phyloP scores from a whole-genome alignment of 2,888 invertebrate genomes.

The Taenaris catops region DNA sequence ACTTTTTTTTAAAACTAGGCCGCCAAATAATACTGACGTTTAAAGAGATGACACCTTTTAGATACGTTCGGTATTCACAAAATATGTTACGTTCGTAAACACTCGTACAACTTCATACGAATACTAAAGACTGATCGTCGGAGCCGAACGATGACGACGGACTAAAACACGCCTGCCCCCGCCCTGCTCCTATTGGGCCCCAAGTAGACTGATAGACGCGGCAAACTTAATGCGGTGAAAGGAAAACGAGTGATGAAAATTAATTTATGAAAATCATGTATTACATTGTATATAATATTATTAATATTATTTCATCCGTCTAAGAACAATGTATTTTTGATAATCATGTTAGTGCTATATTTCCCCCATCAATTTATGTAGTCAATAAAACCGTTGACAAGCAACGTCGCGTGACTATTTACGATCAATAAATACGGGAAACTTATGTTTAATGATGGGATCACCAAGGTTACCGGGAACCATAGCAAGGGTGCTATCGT shows the following conservation, averaged over 20 bases:
- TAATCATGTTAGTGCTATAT: too few species aligned
- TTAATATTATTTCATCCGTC: too few species aligned
- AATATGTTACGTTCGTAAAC: slow-evolving; percentile 47
- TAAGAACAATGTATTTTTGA: too few species aligned
- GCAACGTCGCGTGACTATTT: slow-evolving; percentile 26
- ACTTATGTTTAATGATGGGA: slow-evolving; percentile 29
- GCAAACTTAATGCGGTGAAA: slow-evolving; percentile 16
- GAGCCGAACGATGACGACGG: slow-evolving; percentile 21
- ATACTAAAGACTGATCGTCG: slow-evolving; percentile 35
- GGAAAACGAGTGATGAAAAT: slow-evolving; percentile 25
- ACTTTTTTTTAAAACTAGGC: too few species aligned
- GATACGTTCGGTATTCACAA: slow-evolving; percentile 41
- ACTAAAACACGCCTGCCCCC: slow-evolving; percentile 27
- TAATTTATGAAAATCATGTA: too few species aligned
- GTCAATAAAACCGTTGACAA: too few species aligned
- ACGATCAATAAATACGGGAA: slow-evolving; percentile 37
- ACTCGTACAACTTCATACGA: slow-evolving; percentile 44
- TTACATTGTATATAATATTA: too few species aligned
- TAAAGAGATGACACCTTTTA: too few species aligned
- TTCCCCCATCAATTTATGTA: too few species aligned
- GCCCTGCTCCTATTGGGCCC: slow-evolving; percentile 33
- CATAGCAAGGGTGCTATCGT: slow-evolving; percentile 23
- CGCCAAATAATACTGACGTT: too few species aligned
- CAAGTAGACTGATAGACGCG: slow-evolving; percentile 19
- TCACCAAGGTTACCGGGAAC: slow-evolving; percentile 46